Evolutionary conservation across 2,888 invertebrate species (phyloP), one percentile per base, ranked within the genome.

Genomic region (Catotricha subobsoleta): DNA sequence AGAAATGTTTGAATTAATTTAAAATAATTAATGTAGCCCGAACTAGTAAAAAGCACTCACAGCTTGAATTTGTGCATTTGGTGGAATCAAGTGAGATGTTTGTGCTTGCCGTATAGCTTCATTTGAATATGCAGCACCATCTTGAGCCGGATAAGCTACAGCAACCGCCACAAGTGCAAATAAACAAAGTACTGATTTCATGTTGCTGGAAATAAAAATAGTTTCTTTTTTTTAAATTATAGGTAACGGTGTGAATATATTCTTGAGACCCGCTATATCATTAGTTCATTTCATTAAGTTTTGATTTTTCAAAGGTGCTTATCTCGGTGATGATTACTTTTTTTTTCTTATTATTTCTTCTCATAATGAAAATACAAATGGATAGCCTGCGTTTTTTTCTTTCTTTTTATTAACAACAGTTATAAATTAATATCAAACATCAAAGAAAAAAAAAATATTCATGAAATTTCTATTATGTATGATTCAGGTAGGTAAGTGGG

Each of bases 91-190:
- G 54, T 75, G 76, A 4, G 84, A 84, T 62, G 76, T 80, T 63
- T 86, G 84, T 1, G 86, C 86, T 62, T 87, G 86, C 46, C 78
- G 73, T 59, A 87, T 86, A 40, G 86, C 87, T 57, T 87, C 86
- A 54, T 80, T 79, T 53, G 81, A 78, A 66, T 82, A 86, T 44
- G 76, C 75, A 34, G 79, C 77, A 1, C 87, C 87, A 57, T 86
- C 86, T 56, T 76, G 75, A 47, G 57, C 56, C 21, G 37, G 42
- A 27, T 3, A 33, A n/a, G 80, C 80, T 41, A 67, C 71, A 15
- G 74, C 74, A 12, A 62, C 54, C 38, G 68, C 67, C 51, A 70
- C 62, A 48, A 68, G 50, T 47, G 65, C 60, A 51, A 69, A 50
- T 46, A 67, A 39, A 45, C 49, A 49, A 35, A 49, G 36, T 21